Conservation (phyloP, 64 coral and sea anemone species). For the Platygyra sinensis region DNA sequence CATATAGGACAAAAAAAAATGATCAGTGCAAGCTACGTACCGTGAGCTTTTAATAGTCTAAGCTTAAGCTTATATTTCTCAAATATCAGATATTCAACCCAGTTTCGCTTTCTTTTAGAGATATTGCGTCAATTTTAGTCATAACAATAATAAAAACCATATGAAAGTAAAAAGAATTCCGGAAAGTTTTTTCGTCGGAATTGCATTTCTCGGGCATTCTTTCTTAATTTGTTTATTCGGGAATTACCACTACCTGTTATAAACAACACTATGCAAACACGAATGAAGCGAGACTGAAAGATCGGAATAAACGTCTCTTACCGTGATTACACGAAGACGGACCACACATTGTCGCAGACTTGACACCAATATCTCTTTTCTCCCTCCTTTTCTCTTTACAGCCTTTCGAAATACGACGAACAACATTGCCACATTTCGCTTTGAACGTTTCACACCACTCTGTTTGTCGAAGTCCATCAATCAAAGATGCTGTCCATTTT, state of each 20-base stretch:
- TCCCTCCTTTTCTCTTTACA: neutral
- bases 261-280: conserved; percentile 25
- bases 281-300: neutral
- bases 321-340: conserved; percentile 25
- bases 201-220: neutral
- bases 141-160: neutral
- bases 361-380: conserved; percentile 8
- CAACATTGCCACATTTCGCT: conserved; percentile 5
- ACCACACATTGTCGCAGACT: neutral
- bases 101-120: neutral
- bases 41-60: too few relatives aligned
- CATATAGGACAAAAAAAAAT: too few relatives aligned
- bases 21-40: too few relatives aligned
- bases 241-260: neutral
- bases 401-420: neutral
- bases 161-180: neutral
- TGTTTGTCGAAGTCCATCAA: conserved; percentile 11
- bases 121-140: neutral
- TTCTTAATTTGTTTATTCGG: conserved; percentile 23
- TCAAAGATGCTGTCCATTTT: neutral
- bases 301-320: neutral
- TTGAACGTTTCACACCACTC: conserved; percentile 26
- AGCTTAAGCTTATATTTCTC: too few relatives aligned
- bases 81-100: neutral
- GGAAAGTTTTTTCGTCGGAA: neutral